Conservation (phyloP, 2,113 vertebrate species). For the Hippocampus comes region DNA sequence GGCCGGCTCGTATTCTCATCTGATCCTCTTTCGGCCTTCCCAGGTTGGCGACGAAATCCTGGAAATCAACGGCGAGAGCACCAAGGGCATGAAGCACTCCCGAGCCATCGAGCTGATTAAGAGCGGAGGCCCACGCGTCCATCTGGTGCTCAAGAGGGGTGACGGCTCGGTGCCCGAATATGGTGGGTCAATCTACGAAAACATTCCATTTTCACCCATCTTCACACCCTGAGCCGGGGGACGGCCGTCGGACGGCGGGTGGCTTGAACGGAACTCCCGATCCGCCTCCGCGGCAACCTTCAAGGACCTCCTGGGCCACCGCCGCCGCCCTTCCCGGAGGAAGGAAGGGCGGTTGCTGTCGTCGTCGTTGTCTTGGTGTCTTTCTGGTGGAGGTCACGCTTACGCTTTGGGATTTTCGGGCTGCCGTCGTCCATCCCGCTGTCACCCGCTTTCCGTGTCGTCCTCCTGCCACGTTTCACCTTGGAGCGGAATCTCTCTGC, state of each 20-base stretch:
- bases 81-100: conserved; percentile 98
- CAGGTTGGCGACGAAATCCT: conserved; percentile 98
- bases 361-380: conserved; percentile 48
- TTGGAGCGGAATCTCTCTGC: conserved; percentile 52
- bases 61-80: conserved; percentile 98
- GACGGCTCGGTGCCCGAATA: conserved; percentile 99
- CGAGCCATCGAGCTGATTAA: conserved; percentile 99
- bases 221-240: conserved; percentile 92
- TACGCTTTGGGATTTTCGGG: conserved; percentile 69
- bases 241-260: conserved; percentile 47
- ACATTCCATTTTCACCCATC: conserved; percentile 97
- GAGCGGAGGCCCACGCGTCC: conserved; percentile 90
- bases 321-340: conserved; percentile 64
- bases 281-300: conserved; percentile 32
- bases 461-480: conserved; percentile 65
- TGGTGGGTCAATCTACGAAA: conserved; percentile 99
- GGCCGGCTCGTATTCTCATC: background rate
- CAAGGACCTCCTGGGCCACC: conserved; percentile 64
- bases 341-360: conserved; percentile 59
- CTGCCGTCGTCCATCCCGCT: conserved; percentile 35
- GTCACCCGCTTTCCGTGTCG: conserved; percentile 57
- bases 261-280: conserved; percentile 41
- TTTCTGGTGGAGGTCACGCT: conserved; percentile 70
- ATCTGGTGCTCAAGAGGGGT: conserved; percentile 94
- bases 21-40: background rate